Conservation (phyloP, 2,797 vertebrate species). For the Euthynnus affinis region DNA sequence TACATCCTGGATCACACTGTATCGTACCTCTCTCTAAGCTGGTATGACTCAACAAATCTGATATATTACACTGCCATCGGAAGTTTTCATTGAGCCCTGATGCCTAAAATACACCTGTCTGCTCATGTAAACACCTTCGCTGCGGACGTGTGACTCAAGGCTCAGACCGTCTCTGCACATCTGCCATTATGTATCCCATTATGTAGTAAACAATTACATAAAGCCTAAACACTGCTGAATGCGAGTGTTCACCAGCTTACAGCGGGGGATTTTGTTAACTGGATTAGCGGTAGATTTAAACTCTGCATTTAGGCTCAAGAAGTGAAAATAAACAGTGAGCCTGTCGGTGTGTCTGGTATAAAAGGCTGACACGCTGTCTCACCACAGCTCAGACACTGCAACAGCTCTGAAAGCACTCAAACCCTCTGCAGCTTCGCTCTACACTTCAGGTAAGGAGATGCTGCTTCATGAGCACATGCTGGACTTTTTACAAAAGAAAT, state of each 20-base stretch:
- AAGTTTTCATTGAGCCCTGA: background rate
- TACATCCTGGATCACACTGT: background rate
- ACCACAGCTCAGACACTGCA: constrained; percentile 50
- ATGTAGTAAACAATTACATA: constrained; percentile 77
- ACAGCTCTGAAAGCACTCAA: constrained; percentile 27
- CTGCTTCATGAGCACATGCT: background rate
- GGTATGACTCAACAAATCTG: constrained; percentile 6
- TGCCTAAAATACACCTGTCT: constrained; percentile 4
- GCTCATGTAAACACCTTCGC: constrained; percentile 21
- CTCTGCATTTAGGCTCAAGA: constrained; percentile 83
- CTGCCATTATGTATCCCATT: constrained; percentile 53
- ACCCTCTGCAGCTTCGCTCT: constrained; percentile 26
- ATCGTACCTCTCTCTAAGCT: background rate
- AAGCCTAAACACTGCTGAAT: constrained; percentile 68
- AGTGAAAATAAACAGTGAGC: constrained; percentile 88
- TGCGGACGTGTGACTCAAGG: constrained; percentile 26
- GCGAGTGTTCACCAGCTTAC: constrained; percentile 75
- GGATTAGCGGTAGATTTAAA: constrained; percentile 89
- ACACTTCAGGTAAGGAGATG: constrained; percentile 63
- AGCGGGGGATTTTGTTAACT: constrained; percentile 84
- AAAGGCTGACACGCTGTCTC: constrained; percentile 70
- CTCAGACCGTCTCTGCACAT: constrained; percentile 39
- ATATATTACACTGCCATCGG: background rate
- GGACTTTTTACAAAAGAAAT: background rate
- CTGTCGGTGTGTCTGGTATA: constrained; percentile 82